Percentiles rank a stretch among this genome's conserved stretches.
Conservation (phyloP, 2,113 vertebrate species). For the Notechis scutatus region DNA sequence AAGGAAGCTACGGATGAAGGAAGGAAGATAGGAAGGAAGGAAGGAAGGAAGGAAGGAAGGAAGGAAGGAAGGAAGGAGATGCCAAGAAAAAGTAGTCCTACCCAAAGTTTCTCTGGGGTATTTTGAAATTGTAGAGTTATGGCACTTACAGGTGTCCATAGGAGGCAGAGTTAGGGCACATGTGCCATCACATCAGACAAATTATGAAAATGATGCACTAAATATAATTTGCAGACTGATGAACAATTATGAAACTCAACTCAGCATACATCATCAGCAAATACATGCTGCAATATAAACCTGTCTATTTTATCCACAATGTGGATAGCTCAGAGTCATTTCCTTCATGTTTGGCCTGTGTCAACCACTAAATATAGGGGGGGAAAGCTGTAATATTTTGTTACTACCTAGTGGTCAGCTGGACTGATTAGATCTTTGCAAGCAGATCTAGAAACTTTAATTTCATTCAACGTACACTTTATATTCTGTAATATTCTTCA, state of each 20-base stretch:
- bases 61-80: neutral
- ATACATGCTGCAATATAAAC: neutral
- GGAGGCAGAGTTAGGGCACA: neutral
- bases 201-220: neutral
- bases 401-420: no score
- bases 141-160: neutral
- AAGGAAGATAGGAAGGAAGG: neutral
- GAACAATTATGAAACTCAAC: neutral
- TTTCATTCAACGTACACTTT: neutral
- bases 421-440: no score
- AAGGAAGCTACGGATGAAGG: neutral
- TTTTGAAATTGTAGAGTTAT: neutral
- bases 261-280: neutral
- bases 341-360: neutral
- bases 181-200: neutral
- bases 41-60: neutral
- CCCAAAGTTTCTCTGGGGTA: neutral
- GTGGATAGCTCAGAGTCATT: neutral
- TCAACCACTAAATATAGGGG: no score
- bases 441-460: no score
- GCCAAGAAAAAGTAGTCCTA: neutral
- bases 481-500: neutral
- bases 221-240: neutral
- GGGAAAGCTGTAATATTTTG: no score
- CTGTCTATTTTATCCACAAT: neutral